Evolutionary conservation across 1,140 invertebrate genomes (phyloP), one percentile per base, ranked within the genome.

Genomic region (Zaprionus davidi): DNA sequence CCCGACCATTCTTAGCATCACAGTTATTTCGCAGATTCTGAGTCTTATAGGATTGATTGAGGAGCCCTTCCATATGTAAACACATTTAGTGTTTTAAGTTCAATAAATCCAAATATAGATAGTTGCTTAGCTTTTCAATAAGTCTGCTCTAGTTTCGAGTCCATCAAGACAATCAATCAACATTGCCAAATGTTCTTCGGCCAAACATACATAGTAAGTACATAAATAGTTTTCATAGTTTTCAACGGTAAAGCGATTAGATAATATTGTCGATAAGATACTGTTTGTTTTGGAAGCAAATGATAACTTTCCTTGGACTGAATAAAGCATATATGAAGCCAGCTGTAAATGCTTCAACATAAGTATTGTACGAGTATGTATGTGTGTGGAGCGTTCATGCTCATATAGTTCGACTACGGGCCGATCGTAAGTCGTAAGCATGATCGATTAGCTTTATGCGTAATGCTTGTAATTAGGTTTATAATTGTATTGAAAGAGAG

Each of bases 401-500:
- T 41, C 13, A 41, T 9, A 15, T 13, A 17, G 44, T 51, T 28
- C 22, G 22, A 63, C 60, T 51, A 51, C 46, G 34, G 13, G 24
- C 11, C 13, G 51, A 36, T 22, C 26, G 56, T 36, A 44, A 63
- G n/a, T 34, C 15, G 22, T 69, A 62, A 70, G 66, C 41, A 62
- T 74, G 66, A 74, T 74, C 51, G 66, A 74, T 72, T 15, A 28
- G 24, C 6, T 11, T 22, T n/a, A 34, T 53, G 44, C 34, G 5
- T 66, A 58, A 65, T 66, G 36, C 15, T 58, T 56, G 58, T 70
- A 74, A 63, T 74, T 63, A 58, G 38, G 36, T 49, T 28, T 49
- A 63, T 63, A 56, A 74, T 70, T 57, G 31, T 20, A 63, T 5
- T 11, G 17, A 44, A 22, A 56, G 51, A 3, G 34, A 41, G 62